Percentiles rank a stretch among this genome's conserved stretches.
These are phyloP conservation scores for Ariolimax columbianus DNA, from an alignment of 2,888 invertebrate genomes.

Conservation along the genomic window DNA sequence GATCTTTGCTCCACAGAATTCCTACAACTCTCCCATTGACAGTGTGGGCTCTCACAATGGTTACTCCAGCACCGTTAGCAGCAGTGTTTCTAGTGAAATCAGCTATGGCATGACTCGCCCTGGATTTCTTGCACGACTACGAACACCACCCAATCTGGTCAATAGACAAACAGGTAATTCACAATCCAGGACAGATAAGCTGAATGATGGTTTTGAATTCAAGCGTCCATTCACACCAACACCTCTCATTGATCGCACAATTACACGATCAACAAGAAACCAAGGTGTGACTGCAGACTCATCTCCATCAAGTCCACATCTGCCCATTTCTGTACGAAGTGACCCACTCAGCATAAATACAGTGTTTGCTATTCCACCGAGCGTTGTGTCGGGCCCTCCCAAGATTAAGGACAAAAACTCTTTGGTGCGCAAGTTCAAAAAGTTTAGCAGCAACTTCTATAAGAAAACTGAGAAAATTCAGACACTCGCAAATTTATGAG, in stretches of 20 bases:
- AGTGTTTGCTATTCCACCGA: conserved; percentile 44
- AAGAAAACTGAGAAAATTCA: conserved; percentile 66
- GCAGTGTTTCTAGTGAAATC: conserved; percentile 50
- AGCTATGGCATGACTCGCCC: background rate
- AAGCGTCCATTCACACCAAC: conserved; percentile 43
- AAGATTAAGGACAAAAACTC: conserved; percentile 70
- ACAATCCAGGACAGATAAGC: background rate
- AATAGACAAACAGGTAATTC: background rate
- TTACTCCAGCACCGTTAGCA: conserved; percentile 56
- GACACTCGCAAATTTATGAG: conserved; percentile 69
- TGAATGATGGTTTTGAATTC: background rate
- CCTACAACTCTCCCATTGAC: conserved; percentile 56
- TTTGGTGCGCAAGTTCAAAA: conserved; percentile 69
- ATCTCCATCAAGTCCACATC: conserved; percentile 14
- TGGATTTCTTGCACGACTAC: conserved; percentile 4
- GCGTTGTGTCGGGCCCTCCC: conserved; percentile 48
- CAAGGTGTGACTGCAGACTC: conserved; percentile 44
- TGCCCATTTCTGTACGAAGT: conserved; percentile 39
- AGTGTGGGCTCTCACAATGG: conserved; percentile 57
- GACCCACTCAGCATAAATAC: conserved; percentile 26
- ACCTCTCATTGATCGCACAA: conserved; percentile 1
- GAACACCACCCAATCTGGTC: background rate
- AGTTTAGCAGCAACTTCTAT: conserved; percentile 69
- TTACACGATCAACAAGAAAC: conserved; percentile 18
- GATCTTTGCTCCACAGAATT: conserved; percentile 71